Conservation (phyloP, 2,888 invertebrate genomes). For the Agrypnus murinus region DNA sequence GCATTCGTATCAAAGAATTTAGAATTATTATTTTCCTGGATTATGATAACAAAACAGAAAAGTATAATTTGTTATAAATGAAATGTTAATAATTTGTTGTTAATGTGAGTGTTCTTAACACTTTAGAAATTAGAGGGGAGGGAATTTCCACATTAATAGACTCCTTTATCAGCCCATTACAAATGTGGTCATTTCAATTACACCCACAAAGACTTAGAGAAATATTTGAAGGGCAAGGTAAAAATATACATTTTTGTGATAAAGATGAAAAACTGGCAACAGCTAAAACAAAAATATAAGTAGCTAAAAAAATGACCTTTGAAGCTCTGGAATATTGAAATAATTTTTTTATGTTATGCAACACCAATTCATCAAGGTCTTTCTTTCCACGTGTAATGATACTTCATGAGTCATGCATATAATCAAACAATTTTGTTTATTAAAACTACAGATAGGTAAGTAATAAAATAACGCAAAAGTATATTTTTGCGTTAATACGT, state of each 20-base stretch:
- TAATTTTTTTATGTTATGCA: conserved; percentile 42
- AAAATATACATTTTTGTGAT: conserved; percentile 7
- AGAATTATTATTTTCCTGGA: too few species aligned
- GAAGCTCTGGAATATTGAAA: conserved; percentile 39
- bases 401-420: conserved; percentile 32
- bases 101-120: too few species aligned
- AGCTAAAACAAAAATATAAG: conserved; percentile 29
- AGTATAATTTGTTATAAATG: too few species aligned
- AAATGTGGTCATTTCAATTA: too few species aligned
- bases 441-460: not conserved
- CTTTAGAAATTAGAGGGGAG: too few species aligned
- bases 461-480: not conserved
- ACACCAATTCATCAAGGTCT: conserved; percentile 41
- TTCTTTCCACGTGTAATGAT: conserved; percentile 43
- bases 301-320: conserved; percentile 37
- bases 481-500: too few species aligned
- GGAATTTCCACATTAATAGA: too few species aligned
- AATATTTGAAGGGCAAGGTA: not conserved
- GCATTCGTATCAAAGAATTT: too few species aligned
- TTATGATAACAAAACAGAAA: too few species aligned
- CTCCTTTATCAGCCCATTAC: too few species aligned
- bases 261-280: conserved; percentile 11
- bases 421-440: not conserved
- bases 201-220: too few species aligned
- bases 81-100: too few species aligned